Percentiles rank a stretch among this genome's conserved stretches.
phyloP scores from a whole-genome alignment of 2,797 vertebrate genomes.

The Schizopygopsis malacanthus region DNA sequence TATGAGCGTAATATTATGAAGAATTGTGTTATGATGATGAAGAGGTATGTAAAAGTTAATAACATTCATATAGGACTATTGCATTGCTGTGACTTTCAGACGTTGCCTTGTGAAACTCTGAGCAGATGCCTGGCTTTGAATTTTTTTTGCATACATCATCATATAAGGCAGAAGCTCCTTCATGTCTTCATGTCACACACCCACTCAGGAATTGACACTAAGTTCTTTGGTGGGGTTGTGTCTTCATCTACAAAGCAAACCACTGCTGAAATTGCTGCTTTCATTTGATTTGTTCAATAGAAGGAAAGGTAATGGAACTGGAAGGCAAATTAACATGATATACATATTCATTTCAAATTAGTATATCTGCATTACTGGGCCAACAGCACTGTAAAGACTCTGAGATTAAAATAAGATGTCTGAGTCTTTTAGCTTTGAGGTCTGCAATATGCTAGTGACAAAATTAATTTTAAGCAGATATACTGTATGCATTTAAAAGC shows the following conservation, averaged over 20 bases:
- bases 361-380: conserved; percentile 40
- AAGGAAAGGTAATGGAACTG: conserved; percentile 47
- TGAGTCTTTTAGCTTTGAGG: background rate
- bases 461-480: conserved; percentile 5
- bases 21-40: conserved; percentile 26
- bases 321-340: conserved; percentile 50
- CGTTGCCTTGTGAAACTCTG: background rate
- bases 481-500: background rate
- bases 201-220: conserved; percentile 14
- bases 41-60: conserved; percentile 27
- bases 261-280: conserved; percentile 31
- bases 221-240: conserved; percentile 6
- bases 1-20: conserved; percentile 13
- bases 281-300: conserved; percentile 49
- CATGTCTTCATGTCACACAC: background rate
- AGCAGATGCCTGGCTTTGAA: conserved; percentile 1
- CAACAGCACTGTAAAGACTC: conserved; percentile 32
- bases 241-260: conserved; percentile 28
- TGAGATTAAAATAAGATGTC: background rate
- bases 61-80: conserved; percentile 4
- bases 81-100: conserved; percentile 1
- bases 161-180: conserved; percentile 3
- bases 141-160: conserved; percentile 29
- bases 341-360: conserved; percentile 55
- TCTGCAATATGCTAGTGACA: background rate